phyloP scores from a whole-genome alignment of 2,888 invertebrate species.

The Lepidochitona cinerea region DNA sequence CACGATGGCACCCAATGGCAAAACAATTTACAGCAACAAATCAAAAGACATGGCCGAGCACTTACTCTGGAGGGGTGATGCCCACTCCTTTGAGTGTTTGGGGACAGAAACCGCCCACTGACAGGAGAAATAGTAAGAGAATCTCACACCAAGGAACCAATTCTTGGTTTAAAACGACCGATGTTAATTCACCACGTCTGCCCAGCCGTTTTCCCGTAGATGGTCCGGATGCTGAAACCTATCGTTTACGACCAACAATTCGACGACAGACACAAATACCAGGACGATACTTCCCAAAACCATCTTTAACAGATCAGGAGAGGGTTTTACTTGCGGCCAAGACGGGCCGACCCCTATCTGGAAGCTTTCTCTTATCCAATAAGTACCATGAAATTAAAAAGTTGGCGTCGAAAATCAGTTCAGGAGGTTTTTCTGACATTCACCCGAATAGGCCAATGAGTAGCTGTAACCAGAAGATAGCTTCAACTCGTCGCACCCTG shows the following conservation, averaged over 20 bases:
- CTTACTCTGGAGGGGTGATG: not conserved
- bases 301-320: slow-evolving; percentile 25
- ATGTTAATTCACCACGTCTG: not conserved
- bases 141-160: not conserved
- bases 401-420: not conserved
- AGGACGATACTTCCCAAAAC: slow-evolving; percentile 47
- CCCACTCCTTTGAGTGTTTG: not conserved
- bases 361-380: slow-evolving; percentile 10
- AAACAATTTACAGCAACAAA: no score
- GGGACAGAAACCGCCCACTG: not conserved
- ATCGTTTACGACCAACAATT: slow-evolving; percentile 26
- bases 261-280: slow-evolving; percentile 31
- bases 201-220: not conserved
- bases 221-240: slow-evolving; percentile 8
- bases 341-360: slow-evolving; percentile 16
- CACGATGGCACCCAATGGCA: not conserved
- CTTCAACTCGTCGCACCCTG: slow-evolving; percentile 25
- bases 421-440: not conserved
- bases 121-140: not conserved
- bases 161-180: not conserved
- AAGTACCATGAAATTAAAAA: not conserved
- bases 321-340: not conserved
- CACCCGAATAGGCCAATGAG: slow-evolving; percentile 19
- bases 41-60: not conserved
- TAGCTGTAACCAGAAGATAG: not conserved